Conservation (phyloP, 2,113 vertebrate genomes). For the Formicarius rufipectus region DNA sequence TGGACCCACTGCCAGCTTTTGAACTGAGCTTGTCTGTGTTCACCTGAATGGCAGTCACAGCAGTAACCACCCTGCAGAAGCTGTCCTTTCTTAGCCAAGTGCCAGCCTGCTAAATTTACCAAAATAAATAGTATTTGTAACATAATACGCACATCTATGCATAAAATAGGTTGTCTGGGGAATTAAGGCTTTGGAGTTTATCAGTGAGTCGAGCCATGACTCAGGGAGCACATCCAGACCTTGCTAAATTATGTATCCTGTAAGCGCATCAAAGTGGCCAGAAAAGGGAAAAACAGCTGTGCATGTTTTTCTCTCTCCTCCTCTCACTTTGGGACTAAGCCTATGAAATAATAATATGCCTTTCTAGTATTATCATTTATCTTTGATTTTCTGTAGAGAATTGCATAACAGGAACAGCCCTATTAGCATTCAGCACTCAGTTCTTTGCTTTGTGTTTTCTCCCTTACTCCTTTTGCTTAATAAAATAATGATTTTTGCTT, state of each 20-base stretch:
- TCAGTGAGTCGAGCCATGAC: not conserved
- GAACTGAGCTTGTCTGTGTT: not conserved
- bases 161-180: not conserved
- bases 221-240: not conserved
- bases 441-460: conserved; percentile 8
- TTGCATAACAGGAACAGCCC: not conserved
- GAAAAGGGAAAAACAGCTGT: conserved; percentile 22
- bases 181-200: not conserved
- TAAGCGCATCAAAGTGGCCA: not conserved
- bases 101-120: not conserved
- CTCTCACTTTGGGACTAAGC: not conserved
- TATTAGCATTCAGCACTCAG: conserved; percentile 15
- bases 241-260: not conserved
- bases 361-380: conserved; percentile 29
- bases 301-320: not conserved
- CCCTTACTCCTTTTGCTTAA: not conserved
- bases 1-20: not conserved
- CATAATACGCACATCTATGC: not conserved
- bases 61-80: not conserved
- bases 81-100: not conserved
- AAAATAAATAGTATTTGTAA: not conserved
- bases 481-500: conserved; percentile 14
- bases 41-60: not conserved
- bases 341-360: conserved; percentile 43
- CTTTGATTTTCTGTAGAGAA: conserved; percentile 47